These are phyloP conservation scores for Stenoptilia bipunctidactyla DNA, from an alignment of 2,888 invertebrate genomes.

Conservation along the genomic window DNA sequence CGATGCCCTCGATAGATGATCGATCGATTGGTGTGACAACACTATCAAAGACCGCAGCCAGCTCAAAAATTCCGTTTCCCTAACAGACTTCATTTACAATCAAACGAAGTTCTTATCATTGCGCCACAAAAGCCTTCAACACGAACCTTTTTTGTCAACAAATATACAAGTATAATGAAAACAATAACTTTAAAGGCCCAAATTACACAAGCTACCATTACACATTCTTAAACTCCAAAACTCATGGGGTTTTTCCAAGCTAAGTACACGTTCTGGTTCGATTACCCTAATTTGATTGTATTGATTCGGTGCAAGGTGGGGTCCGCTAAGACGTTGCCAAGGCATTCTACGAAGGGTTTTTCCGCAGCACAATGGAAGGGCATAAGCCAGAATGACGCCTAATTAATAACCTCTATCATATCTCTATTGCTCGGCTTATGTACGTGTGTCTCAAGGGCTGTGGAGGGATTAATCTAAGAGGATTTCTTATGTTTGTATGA, in stretches of 20 bases:
- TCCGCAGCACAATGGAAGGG: constrained; percentile 56
- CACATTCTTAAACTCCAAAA: too few relatives aligned
- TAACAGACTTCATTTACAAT: too few relatives aligned
- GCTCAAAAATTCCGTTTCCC: too few relatives aligned
- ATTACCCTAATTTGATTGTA: background rate
- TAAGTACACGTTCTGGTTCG: background rate
- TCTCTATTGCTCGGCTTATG: constrained; percentile 61
- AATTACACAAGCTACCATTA: too few relatives aligned
- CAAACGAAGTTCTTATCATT: too few relatives aligned
- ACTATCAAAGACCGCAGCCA: too few relatives aligned
- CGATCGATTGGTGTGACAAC: too few relatives aligned
- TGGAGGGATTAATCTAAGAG: constrained; percentile 53
- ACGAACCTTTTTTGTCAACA: too few relatives aligned
- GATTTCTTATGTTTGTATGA: constrained; percentile 59
- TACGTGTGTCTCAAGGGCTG: constrained; percentile 19
- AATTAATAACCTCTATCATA: constrained; percentile 70
- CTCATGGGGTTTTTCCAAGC: background rate
- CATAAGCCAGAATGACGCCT: constrained; percentile 65
- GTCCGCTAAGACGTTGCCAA: constrained; percentile 19
- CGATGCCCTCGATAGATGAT: too few relatives aligned
- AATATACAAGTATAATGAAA: too few relatives aligned
- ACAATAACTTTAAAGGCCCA: too few relatives aligned
- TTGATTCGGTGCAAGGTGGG: constrained; percentile 1
- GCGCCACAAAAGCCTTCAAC: too few relatives aligned
- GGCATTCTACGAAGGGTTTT: constrained; percentile 38